These are phyloP conservation scores for Pitangus sulphuratus DNA, from an alignment of 2,797 vertebrate species.

Conservation along the genomic window DNA sequence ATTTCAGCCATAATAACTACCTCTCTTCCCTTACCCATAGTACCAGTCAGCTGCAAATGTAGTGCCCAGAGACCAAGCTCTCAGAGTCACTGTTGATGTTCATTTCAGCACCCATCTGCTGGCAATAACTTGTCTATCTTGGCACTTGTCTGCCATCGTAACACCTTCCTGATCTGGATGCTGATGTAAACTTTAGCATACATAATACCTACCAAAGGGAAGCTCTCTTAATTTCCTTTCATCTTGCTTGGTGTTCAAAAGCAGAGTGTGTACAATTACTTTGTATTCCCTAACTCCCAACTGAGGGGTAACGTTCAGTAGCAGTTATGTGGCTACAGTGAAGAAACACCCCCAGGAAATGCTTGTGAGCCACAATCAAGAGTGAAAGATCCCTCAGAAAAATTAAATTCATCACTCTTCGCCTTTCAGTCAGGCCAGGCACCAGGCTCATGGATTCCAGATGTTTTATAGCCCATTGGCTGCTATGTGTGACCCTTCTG, in stretches of 20 bases:
- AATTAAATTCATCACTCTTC: constrained; percentile 23
- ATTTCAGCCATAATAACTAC: not conserved
- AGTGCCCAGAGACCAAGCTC: not conserved
- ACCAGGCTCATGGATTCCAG: constrained; percentile 30
- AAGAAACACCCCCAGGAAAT: not conserved
- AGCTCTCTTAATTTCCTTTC: not conserved
- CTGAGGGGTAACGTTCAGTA: not conserved
- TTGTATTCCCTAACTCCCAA: not conserved
- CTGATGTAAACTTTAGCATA: not conserved
- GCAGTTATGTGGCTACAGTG: not conserved
- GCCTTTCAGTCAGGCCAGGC: not conserved
- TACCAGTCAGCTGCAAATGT: not conserved
- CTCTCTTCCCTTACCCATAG: not conserved
- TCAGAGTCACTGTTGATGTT: not conserved
- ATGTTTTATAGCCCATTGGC: constrained; percentile 18
- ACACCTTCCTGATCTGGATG: not conserved
- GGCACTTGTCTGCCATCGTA: not conserved
- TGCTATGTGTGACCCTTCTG: not conserved
- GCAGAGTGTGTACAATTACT: not conserved
- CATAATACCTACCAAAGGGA: not conserved
- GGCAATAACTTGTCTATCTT: not conserved
- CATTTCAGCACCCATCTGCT: not conserved
- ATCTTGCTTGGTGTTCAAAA: constrained; percentile 15
- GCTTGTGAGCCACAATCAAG: not conserved
- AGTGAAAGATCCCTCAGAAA: not conserved